Conservation (phyloP, 2,113 vertebrate genomes). For the Ophiodon elongatus region DNA sequence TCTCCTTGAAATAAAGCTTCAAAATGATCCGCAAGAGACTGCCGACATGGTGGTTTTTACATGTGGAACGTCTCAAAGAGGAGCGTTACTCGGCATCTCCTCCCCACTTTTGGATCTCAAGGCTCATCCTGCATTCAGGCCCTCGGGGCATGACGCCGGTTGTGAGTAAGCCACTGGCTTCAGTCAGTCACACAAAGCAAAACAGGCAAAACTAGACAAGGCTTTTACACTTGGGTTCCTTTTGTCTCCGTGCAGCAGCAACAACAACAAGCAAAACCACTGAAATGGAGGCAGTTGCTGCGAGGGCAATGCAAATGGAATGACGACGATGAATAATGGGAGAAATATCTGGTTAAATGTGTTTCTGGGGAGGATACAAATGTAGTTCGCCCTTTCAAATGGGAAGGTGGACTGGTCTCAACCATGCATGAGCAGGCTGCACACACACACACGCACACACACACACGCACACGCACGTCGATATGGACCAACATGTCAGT, state of each 20-base stretch:
- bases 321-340: not conserved
- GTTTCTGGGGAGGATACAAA: too few species aligned
- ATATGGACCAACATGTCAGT: slow-evolving; percentile 66
- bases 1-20: slow-evolving; percentile 16
- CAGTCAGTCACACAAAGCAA: slow-evolving; percentile 67
- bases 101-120: slow-evolving; percentile 41
- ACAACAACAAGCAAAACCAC: slow-evolving; percentile 28
- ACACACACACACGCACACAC: slow-evolving; percentile 37
- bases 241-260: slow-evolving; percentile 55
- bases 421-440: slow-evolving; percentile 34
- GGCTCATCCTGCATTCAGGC: slow-evolving; percentile 67
- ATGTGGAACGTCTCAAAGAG: slow-evolving; percentile 11
- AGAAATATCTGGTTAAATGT: not conserved
- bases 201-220: slow-evolving; percentile 69
- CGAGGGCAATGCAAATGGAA: slow-evolving; percentile 31
- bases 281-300: slow-evolving; percentile 42
- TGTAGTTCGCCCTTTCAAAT: not conserved
- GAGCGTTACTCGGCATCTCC: slow-evolving; percentile 36
- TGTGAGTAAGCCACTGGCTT: slow-evolving; percentile 63
- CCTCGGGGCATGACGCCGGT: slow-evolving; percentile 48
- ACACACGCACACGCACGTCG: slow-evolving; percentile 52
- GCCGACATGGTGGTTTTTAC: not conserved
- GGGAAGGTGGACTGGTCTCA: slow-evolving; percentile 4
- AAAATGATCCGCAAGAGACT: not conserved
- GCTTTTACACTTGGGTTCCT: slow-evolving; percentile 64